Base-by-base conservation (phyloP, 1,140 invertebrate species). In the Panagrolaimus sp. region DNA sequence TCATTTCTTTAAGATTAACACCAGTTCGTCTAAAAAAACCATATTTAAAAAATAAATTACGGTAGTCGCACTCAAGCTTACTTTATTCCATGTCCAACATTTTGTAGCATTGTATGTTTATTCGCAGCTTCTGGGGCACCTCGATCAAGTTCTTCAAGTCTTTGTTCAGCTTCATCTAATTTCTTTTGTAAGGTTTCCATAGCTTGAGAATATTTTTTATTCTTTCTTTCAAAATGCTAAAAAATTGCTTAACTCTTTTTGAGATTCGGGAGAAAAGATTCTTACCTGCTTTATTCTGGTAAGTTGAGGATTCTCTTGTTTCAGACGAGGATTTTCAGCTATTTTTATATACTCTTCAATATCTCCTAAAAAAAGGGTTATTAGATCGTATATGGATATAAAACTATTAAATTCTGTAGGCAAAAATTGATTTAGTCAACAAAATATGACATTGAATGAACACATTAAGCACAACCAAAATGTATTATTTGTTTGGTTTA, bases 201-300 rank as follows among this genome's bases (percentile, higher is more conserved):
- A 48, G 82, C 76, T 63, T 77, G 76, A 6, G 68, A 68, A 46
- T 77, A 80, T 43, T 77, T 77, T 32, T 77, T 77, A 76, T 77
- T 77, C 66, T 81, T 78, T 55, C 65, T 64, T 43, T 77, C 78
- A 70, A 77, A 77, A 63, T 77, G 79, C 38, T n/a, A n/a, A n/a
- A n/a, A n/a, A n/a, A n/a, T n/a, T n/a, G n/a, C n/a, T n/a, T n/a
- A n/a, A n/a, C n/a, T n/a, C n/a, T n/a, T n/a, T n/a, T n/a, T n/a
- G n/a, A n/a, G n/a, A n/a, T n/a, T n/a, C n/a, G n/a, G n/a, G n/a
- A n/a, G n/a, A n/a, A n/a, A n/a, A n/a, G n/a, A n/a, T n/a, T n/a
- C n/a, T n/a, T n/a, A n/a, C n/a, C n/a, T 80, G 78, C 32, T 70
- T 72, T 0, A 77, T 67, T 28, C 76, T 45, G 47, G 70, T 70